Evolutionary conservation across 2,888 invertebrate species (phyloP).

Genomic region (Matsumyia berberina): DNA sequence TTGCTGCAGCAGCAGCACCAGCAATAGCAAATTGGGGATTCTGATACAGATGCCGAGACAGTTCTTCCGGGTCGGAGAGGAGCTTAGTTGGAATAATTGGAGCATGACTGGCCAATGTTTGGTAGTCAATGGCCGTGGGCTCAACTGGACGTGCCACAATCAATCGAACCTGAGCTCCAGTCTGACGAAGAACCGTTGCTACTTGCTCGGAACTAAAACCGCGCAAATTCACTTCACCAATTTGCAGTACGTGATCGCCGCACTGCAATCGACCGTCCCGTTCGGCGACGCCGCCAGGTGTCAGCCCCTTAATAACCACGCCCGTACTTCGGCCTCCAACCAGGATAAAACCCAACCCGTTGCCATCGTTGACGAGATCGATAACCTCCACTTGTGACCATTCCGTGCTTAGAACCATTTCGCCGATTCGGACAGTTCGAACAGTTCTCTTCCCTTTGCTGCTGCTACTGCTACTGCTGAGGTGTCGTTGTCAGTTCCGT

Average conservation of each 20-base stretch:
- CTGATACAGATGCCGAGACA: constrained; percentile 93
- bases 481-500: constrained; percentile 51
- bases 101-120: constrained; percentile 90
- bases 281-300: constrained; percentile 98
- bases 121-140: constrained; percentile 91
- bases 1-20: constrained; percentile 85
- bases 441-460: constrained; percentile 51
- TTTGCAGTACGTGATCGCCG: constrained; percentile 99
- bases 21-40: constrained; percentile 84
- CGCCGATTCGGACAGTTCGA: constrained; percentile 63
- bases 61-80: constrained; percentile 95
- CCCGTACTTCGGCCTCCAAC: constrained; percentile 99
- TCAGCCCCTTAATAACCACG: constrained; percentile 98
- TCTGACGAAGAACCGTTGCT: constrained; percentile 91
- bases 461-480: constrained; percentile 73
- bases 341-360: constrained; percentile 98
- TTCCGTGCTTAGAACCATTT: constrained; percentile 96
- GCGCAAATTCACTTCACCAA: constrained; percentile 96
- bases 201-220: constrained; percentile 99
- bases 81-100: constrained; percentile 96
- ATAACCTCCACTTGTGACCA: constrained; percentile 99
- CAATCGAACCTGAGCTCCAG: constrained; percentile 89
- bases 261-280: constrained; percentile 97
- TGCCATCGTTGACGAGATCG: constrained; percentile 98
- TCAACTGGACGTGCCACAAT: constrained; percentile 97